Percentiles rank a stretch among this genome's conserved stretches.
Conservation (phyloP, 1,140 invertebrate genomes). For the Neodiprion virginianus region DNA sequence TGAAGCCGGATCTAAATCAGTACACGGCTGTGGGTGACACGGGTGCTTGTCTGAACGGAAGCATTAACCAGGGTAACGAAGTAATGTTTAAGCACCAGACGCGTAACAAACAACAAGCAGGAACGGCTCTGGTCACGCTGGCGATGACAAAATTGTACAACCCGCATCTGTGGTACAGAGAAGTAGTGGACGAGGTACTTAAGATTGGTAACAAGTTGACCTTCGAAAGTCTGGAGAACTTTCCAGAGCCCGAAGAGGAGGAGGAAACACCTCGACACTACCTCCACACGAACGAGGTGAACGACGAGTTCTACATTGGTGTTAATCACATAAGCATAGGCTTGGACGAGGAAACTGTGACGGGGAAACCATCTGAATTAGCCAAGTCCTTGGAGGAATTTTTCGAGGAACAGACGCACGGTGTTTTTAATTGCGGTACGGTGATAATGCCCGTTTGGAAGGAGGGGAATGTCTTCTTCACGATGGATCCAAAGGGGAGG, state of each 20-base stretch:
- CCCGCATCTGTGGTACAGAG: conserved; percentile 47
- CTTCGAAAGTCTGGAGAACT: conserved; percentile 50
- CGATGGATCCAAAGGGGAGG: conserved; percentile 49
- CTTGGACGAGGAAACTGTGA: conserved; percentile 39
- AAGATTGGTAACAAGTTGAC: conserved; percentile 49
- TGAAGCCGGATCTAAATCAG: conserved; percentile 41
- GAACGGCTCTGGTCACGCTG: conserved; percentile 42
- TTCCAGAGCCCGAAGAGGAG: conserved; percentile 41
- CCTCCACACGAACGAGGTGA: conserved; percentile 55
- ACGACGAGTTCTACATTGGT: conserved; percentile 50
- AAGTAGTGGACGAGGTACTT: conserved; percentile 53
- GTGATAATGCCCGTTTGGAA: conserved; percentile 51
- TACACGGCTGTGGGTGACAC: conserved; percentile 39
- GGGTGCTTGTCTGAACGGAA: conserved; percentile 42
- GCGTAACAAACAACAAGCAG: conserved; percentile 51
- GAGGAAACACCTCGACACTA: conserved; percentile 48
- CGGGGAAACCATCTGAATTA: conserved; percentile 35
- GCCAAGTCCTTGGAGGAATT: conserved; percentile 35
- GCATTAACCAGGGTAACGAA: conserved; percentile 43
- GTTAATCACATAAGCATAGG: conserved; percentile 40
- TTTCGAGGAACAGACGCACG: conserved; percentile 42
- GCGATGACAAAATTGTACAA: conserved; percentile 51
- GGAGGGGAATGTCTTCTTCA: conserved; percentile 44
- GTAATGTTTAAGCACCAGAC: conserved; percentile 42
- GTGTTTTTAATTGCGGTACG: conserved; percentile 42